phyloP scores from a whole-genome alignment of 2,888 invertebrate species.

The Catotricha subobsoleta region DNA sequence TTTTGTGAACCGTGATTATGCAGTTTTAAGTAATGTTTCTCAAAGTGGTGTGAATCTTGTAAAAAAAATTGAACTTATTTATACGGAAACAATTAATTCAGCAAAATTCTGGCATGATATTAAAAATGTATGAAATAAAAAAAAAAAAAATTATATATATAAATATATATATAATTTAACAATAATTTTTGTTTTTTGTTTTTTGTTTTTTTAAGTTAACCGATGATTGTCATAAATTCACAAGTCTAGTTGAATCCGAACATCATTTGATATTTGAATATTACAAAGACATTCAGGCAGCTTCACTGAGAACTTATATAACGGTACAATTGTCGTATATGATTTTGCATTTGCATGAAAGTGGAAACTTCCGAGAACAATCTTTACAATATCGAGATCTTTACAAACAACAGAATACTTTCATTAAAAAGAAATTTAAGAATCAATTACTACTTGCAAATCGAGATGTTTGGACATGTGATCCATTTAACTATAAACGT shows the following conservation, averaged over 20 bases:
- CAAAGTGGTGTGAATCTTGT: background rate
- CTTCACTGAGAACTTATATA: conserved; percentile 2
- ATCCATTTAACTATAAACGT: conserved; percentile 1
- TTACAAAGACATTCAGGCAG: conserved; percentile 4
- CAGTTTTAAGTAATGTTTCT: background rate
- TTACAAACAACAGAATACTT: background rate
- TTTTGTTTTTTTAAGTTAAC: background rate
- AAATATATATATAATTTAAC: background rate
- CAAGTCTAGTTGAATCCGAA: conserved; percentile 2
- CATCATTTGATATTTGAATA: conserved; percentile 5
- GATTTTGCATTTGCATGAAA: conserved; percentile 6
- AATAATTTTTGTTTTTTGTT: background rate
- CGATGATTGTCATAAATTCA: background rate
- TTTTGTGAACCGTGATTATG: background rate
- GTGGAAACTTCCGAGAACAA: background rate
- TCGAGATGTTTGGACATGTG: conserved; percentile 1
- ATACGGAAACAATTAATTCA: background rate
- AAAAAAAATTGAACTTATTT: background rate
- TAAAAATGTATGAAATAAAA: conserved; percentile 1
- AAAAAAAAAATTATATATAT: background rate
- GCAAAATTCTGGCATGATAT: background rate
- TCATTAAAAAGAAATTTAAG: background rate
- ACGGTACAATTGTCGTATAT: conserved; percentile 5
- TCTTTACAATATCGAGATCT: background rate
- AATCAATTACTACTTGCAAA: background rate